Conservation (phyloP, 2,797 vertebrate genomes). For the Premnoplex brunnescens region DNA sequence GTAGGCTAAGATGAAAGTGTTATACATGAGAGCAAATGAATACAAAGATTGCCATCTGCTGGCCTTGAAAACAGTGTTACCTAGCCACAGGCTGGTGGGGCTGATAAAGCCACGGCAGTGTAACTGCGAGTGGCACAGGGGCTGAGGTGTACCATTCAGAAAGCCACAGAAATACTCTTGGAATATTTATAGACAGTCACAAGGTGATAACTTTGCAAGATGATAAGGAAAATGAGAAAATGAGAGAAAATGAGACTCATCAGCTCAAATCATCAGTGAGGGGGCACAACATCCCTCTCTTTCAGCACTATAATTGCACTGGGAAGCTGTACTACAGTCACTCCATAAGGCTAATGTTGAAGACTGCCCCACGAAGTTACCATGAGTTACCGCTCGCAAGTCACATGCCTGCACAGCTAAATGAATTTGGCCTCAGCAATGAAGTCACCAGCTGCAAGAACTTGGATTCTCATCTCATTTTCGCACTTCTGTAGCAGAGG, state of each 20-base stretch:
- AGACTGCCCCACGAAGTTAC: neutral
- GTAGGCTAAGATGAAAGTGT: neutral
- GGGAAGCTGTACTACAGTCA: neutral
- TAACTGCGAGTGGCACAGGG: neutral
- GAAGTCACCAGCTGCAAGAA: neutral
- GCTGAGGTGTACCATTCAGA: neutral
- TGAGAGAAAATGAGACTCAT: neutral
- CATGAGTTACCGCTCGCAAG: neutral
- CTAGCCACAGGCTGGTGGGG: neutral
- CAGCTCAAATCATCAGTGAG: neutral
- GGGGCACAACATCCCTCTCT: neutral
- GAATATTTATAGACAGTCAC: neutral
- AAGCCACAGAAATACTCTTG: neutral
- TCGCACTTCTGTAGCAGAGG: neutral
- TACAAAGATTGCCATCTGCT: constrained; percentile 32
- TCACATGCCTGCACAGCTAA: neutral
- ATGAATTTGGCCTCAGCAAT: neutral
- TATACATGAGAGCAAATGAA: neutral
- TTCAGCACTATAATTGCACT: rapidly evolving
- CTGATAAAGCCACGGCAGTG: neutral
- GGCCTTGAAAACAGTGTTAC: neutral
- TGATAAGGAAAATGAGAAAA: neutral
- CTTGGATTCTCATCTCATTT: neutral
- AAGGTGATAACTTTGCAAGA: neutral
- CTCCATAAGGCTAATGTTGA: neutral